Evolutionary conservation across 2,888 invertebrate genomes (phyloP), one percentile per base, ranked within the genome.

Genomic region (Alentia gelatinosa): DNA sequence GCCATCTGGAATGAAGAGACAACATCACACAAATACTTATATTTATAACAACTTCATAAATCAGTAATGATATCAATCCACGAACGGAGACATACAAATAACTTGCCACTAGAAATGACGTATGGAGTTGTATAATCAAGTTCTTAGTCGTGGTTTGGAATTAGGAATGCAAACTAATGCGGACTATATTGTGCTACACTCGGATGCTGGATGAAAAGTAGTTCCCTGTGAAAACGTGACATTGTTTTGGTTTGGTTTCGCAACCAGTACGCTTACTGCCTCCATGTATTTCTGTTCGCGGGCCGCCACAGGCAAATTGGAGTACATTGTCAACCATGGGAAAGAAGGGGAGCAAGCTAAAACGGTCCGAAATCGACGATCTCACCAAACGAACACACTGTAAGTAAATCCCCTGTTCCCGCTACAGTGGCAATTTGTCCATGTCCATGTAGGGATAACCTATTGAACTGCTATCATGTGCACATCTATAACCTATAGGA

Each of bases 201-300:
- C 4, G 5, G n/a, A n/a, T 4, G 63, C 4, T 4, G 68, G 23
- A 30, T 26, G 1, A 30, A 39, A 83, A 83, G 83, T 83, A 83
- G 83, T 83, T n/a, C 83, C 83, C 83, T 86, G 26, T 39, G 86
- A 47, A 86, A 86, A 50, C 86, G 86, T 86, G 86, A 86, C 86
- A 26, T 47, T 86, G 86, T 86, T 86, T 86, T 47, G 86, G 86
- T 47, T 86, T 42, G 23, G 86, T 26, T 26, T 3, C 83, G 37
- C 42, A 42, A 33, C 47, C 86, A 83, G 39, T 42, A 35, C 1
- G 4, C 42, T 30, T 33, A 39, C 23, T 23, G 79, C 79, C 79
- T 79, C n/a, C 37, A 79, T 79, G 79, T 79, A 79, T 79, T 39
- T 86, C 42, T 86, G 86, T 86, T 26, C 33, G n/a, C 26, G 12